Evolutionary conservation across 2,888 invertebrate genomes (phyloP).

Genomic region (Megalurothrips usitatus): DNA sequence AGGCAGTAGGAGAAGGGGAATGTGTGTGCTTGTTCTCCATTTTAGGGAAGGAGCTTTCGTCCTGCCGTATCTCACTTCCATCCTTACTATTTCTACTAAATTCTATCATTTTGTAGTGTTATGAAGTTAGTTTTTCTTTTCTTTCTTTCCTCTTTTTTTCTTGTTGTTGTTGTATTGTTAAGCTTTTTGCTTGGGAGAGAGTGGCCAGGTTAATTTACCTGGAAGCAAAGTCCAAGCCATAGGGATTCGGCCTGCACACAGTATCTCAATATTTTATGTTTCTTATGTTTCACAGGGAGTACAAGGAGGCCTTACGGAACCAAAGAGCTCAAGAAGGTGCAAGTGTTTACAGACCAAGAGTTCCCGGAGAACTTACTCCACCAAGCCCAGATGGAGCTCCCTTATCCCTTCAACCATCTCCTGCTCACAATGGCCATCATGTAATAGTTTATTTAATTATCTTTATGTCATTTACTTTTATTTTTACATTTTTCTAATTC

Average conservation of each 20-base stretch:
- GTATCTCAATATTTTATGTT: neutral
- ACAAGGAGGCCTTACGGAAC: slow-evolving; percentile 82
- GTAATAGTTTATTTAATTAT: neutral
- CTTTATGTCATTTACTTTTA: neutral
- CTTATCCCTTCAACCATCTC: slow-evolving; percentile 1
- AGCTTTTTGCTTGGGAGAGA: too few relatives aligned
- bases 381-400: slow-evolving; percentile 10
- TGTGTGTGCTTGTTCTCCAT: slow-evolving; percentile 25
- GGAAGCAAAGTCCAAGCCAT: too few relatives aligned
- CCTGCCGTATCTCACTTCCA: neutral
- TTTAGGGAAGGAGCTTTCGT: too few relatives aligned
- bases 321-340: slow-evolving; percentile 65
- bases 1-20: slow-evolving; percentile 42
- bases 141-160: neutral
- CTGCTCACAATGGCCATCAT: slow-evolving; percentile 12
- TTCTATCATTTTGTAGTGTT: neutral
- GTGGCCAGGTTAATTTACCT: too few relatives aligned
- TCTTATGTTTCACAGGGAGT: slow-evolving; percentile 61
- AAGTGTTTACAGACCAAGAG: slow-evolving; percentile 52
- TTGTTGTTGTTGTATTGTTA: too few relatives aligned
- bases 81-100: neutral
- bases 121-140: neutral
- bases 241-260: too few relatives aligned
- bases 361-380: slow-evolving; percentile 42
- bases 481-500: neutral